Base-by-base conservation (phyloP, 2,888 invertebrate genomes). In the Helobdella robusta region DNA sequence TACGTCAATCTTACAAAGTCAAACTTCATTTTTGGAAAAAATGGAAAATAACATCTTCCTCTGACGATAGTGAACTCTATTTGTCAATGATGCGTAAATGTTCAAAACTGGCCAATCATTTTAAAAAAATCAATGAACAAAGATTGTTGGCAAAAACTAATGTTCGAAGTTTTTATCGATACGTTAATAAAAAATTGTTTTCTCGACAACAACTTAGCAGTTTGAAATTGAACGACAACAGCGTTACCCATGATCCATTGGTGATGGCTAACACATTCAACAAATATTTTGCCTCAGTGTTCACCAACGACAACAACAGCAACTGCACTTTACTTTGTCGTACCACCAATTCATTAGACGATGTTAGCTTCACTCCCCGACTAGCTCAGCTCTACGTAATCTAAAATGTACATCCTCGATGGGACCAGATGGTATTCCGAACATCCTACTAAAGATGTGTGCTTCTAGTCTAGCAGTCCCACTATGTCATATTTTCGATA, bases 341-440 rank as follows among this genome's bases (percentile, higher is more conserved):
- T 28, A 54, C 54, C 54, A 25, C 23, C 23, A 11, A 5, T 28
- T 25, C 23, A 54, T 28, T 54, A 5, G 11, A 11, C 2, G 3
- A 54, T 18, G 11, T 54, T 11, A 54, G 5, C 18, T 28, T 54
- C 11, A 54, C 54, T 6, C 54, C 54, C 23, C 18, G 25, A 28
- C 5, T 54, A 4, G 54, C 30, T 6, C 25, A 25, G 30, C 23
- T 2, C 30, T 54, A 25, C 23, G 3, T 6, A 11, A 30, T 30
- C 54, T 54, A 28, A 20, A 54, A 5, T 54, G 28, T 20, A 28
- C 54, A 28, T 28, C 30, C 23, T 54, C 54, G 3, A 6, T 30
- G 11, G 54, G 54, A 6, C 54, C 54, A 5, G 54, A 20, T 54
- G 54, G 54, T 28, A 54, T 54, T 28, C 54, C 54, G 28, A 54